phyloP scores from a whole-genome alignment of 1,140 invertebrate genomes.

The Wasmannia auropunctata region DNA sequence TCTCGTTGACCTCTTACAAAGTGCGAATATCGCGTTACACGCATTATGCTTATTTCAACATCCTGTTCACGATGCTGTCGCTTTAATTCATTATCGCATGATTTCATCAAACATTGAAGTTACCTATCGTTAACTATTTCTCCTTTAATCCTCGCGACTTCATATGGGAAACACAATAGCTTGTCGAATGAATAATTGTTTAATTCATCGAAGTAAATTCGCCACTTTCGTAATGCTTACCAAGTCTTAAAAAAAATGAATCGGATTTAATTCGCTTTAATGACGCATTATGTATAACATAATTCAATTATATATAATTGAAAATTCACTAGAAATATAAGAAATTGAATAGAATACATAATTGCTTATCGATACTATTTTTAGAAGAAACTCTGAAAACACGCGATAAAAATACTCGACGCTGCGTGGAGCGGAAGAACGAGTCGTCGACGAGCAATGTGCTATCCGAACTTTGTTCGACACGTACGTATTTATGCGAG shows the following conservation, averaged over 20 bases:
- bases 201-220: neutral
- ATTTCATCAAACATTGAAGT: neutral
- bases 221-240: neutral
- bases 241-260: neutral
- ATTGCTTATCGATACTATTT: neutral
- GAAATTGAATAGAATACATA: neutral
- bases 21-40: conserved; percentile 34
- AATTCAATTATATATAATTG: too few species aligned
- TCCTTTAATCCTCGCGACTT: neutral
- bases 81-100: conserved; percentile 2
- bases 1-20: conserved; percentile 41
- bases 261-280: neutral
- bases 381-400: neutral
- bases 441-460: neutral
- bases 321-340: too few species aligned
- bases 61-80: neutral
- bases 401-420: neutral
- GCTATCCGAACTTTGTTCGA: conserved; percentile 6
- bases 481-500: neutral
- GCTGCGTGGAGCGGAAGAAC: neutral
- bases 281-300: neutral
- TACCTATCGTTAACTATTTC: neutral
- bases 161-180: neutral
- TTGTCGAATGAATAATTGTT: conserved; percentile 12
- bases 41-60: conserved; percentile 11